Evolutionary conservation across 1,140 invertebrate species (phyloP).

Genomic region (Danaus plexippus): DNA sequence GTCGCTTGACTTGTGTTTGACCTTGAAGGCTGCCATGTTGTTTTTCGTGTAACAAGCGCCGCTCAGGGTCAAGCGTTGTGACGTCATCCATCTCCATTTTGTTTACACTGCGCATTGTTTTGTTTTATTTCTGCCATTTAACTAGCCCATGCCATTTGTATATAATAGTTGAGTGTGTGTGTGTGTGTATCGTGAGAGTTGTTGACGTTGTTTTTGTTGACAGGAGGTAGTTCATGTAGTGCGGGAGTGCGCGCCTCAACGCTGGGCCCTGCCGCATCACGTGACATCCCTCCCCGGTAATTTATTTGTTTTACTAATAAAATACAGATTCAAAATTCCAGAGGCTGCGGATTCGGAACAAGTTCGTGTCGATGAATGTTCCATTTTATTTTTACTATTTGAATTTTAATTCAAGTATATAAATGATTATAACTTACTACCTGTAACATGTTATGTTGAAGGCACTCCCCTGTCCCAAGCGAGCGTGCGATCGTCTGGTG

Average conservation of each 20-base stretch:
- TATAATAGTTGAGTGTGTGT: constrained; percentile 14
- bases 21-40: background rate
- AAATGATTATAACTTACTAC: too few species aligned
- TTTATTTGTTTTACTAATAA: too few species aligned
- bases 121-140: constrained; percentile 18
- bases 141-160: constrained; percentile 20
- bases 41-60: background rate
- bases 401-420: background rate
- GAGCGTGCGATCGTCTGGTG: constrained; percentile 79
- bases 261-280: constrained; percentile 67
- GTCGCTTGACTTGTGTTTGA: background rate
- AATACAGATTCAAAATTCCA: too few species aligned
- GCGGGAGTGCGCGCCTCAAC: constrained; percentile 59
- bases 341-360: too few species aligned
- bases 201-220: constrained; percentile 24
- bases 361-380: too few species aligned
- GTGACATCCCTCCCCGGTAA: constrained; percentile 65
- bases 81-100: constrained; percentile 7
- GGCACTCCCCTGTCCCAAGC: constrained; percentile 78
- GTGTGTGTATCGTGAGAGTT: background rate
- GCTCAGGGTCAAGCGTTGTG: background rate
- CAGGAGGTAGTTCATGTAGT: constrained; percentile 39
- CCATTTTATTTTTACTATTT: background rate
- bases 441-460: constrained; percentile 14
- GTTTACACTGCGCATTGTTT: constrained; percentile 10